phyloP scores from a whole-genome alignment of 2,113 vertebrate genomes.

The Calidris pugnax region DNA sequence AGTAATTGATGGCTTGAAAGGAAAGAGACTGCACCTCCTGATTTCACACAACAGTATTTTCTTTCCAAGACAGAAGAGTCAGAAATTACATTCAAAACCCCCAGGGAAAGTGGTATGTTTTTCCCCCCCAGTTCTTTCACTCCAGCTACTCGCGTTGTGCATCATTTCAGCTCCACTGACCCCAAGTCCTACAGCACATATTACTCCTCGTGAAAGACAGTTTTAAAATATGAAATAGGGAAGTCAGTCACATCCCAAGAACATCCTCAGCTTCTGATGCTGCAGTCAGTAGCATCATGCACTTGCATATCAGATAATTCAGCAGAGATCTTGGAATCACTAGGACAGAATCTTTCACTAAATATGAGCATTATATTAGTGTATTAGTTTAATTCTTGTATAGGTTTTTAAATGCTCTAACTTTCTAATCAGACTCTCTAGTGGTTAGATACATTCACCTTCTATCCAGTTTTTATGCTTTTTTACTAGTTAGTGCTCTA shows the following conservation, averaged over 20 bases:
- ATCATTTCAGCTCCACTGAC: not conserved
- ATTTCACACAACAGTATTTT: not conserved
- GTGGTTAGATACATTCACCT: not conserved
- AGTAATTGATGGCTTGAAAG: not conserved
- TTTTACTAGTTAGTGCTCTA: not conserved
- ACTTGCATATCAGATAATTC: not conserved
- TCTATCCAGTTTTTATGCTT: fast-evolving
- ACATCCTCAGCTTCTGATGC: not conserved
- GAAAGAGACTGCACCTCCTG: not conserved
- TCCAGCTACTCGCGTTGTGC: not conserved
- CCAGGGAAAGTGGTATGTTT: not conserved
- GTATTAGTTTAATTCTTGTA: not conserved
- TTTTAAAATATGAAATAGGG: not conserved
- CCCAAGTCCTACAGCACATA: not conserved
- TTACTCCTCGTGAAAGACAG: not conserved
- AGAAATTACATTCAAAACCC: not conserved
- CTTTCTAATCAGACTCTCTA: not conserved
- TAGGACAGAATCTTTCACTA: not conserved
- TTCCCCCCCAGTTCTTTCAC: not conserved
- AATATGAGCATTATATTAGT: not conserved
- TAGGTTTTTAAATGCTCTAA: not conserved
- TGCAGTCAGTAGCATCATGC: not conserved
- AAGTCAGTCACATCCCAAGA: not conserved
- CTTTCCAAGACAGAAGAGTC: not conserved
- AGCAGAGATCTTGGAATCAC: not conserved